Evolutionary conservation across 2,888 invertebrate genomes (phyloP).

Genomic region (Orthonychiurus folsomi): DNA sequence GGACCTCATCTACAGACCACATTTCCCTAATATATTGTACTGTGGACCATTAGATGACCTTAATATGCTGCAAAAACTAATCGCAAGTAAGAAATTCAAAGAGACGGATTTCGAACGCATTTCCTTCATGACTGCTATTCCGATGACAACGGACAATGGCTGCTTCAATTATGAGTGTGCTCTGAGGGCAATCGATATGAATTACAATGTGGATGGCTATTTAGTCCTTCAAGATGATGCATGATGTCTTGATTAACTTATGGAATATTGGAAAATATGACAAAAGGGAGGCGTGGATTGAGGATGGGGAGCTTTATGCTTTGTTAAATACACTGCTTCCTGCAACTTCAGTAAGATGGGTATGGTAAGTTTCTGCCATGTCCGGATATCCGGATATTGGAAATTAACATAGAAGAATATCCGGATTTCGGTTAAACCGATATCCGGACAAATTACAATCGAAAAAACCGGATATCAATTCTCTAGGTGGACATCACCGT

Average conservation of each 20-base stretch:
- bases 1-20: neutral
- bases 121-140: neutral
- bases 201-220: neutral
- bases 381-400: too few species aligned
- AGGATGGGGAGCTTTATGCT: too few species aligned
- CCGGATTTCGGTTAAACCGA: too few species aligned
- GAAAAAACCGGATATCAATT: too few species aligned
- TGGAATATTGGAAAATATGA: neutral
- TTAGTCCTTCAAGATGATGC: neutral
- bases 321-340: too few species aligned
- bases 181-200: neutral
- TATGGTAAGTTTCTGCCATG: too few species aligned
- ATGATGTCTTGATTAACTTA: neutral
- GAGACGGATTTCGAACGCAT: neutral
- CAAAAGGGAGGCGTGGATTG: neutral
- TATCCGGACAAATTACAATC: too few species aligned
- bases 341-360: too few species aligned
- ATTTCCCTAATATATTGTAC: neutral
- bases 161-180: neutral
- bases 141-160: neutral
- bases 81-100: neutral
- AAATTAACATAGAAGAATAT: too few species aligned
- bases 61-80: neutral
- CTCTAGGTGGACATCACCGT: too few species aligned
- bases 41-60: neutral